Base-by-base conservation (phyloP, 1,140 invertebrate species). In the Antheraea pernyi region DNA sequence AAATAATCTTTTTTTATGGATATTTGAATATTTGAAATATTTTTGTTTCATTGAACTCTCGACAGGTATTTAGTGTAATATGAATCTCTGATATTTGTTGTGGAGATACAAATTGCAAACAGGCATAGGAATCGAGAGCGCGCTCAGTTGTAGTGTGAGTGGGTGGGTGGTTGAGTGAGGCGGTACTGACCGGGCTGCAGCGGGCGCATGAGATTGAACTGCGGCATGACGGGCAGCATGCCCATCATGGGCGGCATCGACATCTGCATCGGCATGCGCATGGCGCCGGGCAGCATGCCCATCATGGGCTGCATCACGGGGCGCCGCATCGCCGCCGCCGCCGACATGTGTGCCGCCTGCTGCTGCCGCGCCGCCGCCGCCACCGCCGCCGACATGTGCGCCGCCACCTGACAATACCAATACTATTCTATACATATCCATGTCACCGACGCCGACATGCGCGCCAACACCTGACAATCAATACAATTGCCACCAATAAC, bases 171-270 rank as follows among this genome's bases (percentile, higher is more conserved):
- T 30, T 30, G 22, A 30, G 22, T 30, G 22, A 30, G 22, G 22
- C 22, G 22, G 22, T 83, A 91, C 89, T 89, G 87, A 91, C 89
- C 89, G 83, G 89, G 89, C 79, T 89, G 87, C 62, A 90, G 94
- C 79, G 95, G 96, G 84, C 96, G 94, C 94, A 96, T 93, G 93
- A 97, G 95, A 93, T 96, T 95, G 75, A 96, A 93, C 75, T 95
- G 95, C 75, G 95, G 95, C 77, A 95, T 95, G 70, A 94, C 95
- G 53, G 95, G 92, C 62, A 95, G 93, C 93, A 96, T 94, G 66
- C 69, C 77, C 77, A 80, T 84, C 74, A 82, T 82, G 60, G 78
- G 79, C 75, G 81, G 78, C 81, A 91, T 82, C 60, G 88, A 87
- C 69, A 93, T 85, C 67, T 86, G 90, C 85, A 93, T 91, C 80